Evolutionary conservation across 2,888 invertebrate genomes (phyloP), one percentile per base, ranked within the genome.

Genomic region (Drosophila emarginata): DNA sequence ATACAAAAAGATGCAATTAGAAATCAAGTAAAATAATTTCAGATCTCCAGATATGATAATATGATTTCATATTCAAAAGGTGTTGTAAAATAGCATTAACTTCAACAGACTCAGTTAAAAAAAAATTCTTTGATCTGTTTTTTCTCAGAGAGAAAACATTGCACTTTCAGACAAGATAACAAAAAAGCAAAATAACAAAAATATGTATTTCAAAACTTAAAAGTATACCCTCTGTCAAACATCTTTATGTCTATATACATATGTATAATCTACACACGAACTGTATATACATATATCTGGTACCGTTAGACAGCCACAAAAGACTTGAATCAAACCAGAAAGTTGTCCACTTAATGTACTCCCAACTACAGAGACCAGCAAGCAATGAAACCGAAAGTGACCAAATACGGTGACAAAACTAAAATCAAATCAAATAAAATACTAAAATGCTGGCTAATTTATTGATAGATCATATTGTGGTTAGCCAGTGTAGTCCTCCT

Each of bases 281-380:
- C 64, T 64, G 39, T 70, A 70, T 56, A 57, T 70, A 64, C 50
- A 52, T 59, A 67, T 67, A 76, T 58, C 74, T 53, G 67, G 66
- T 72, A 67, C 72, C 68, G 62, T 71, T 78, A 61, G 59, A 26
- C 59, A 45, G 21, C 45, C 18, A 45, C 21, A 45, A 21, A 45
- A 45, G 45, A 45, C 60, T 28, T 53, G 59, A 59, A 63, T 45
- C 60, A 37, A 61, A 45, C 36, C 58, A 71, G 61, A 36, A 65
- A 69, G 77, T 75, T 79, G 79, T 79, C 79, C 78, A 83, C 76
- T 86, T 80, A 80, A 83, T 68, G 76, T 77, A 73, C 86, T 75
- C 87, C 81, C 80, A 81, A 45, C 40, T 84, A 75, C 81, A 57
- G 15, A 52, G 52, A 28, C 40, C 15, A 52, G 60, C 39, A 63